Conservation (phyloP, 2,113 vertebrate genomes). For the Elaphurus davidianus region DNA sequence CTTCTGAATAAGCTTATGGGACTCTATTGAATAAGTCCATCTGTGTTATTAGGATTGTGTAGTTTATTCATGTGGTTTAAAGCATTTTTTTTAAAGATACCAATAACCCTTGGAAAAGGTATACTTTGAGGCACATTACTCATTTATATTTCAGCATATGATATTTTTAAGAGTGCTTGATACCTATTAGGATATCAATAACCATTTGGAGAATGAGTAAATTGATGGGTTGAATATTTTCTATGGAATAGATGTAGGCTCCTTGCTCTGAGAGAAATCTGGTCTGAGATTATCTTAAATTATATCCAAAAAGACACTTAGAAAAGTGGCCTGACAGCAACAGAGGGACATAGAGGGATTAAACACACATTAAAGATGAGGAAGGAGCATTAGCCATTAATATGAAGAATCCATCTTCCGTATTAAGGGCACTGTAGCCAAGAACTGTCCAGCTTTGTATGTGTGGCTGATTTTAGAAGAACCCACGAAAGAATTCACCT, state of each 20-base stretch:
- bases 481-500: not conserved
- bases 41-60: not conserved
- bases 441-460: not conserved
- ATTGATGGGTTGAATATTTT: not conserved
- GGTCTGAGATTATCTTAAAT: not conserved
- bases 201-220: slow-evolving; percentile 18
- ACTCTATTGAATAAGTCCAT: not conserved
- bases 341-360: not conserved
- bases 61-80: slow-evolving; percentile 48
- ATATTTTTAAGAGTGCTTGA: not conserved
- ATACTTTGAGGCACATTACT: not conserved
- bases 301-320: not conserved
- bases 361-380: not conserved
- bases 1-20: not conserved
- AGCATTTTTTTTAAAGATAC: slow-evolving; percentile 8
- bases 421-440: too few relatives aligned
- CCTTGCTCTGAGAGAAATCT: not conserved
- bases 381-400: not conserved
- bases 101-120: not conserved
- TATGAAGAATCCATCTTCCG: not conserved
- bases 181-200: not conserved
- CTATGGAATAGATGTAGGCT: not conserved
- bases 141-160: slow-evolving; percentile 42
- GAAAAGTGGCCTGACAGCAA: not conserved
- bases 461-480: not conserved